Conservation (phyloP, 2,888 invertebrate species). For the Cataglyphis altisquamis region DNA sequence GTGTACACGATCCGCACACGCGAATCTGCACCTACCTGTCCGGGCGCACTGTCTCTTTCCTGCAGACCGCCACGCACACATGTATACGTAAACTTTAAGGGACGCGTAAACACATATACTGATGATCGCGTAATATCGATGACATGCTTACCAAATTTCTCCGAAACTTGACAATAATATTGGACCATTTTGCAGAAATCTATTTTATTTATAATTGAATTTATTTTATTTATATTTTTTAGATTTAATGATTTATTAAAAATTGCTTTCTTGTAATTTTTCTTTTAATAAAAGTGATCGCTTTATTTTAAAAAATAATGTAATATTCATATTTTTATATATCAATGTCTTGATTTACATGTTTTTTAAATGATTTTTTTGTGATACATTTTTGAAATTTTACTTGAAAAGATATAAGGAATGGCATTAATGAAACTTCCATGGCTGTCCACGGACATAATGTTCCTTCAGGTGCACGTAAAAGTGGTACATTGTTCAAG, state of each 20-base stretch:
- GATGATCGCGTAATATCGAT: slow-evolving; percentile 51
- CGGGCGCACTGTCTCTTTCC: slow-evolving; percentile 54
- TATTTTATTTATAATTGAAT: neutral
- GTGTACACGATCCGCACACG: slow-evolving; percentile 61
- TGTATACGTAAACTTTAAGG: neutral
- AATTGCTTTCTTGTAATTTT: neutral
- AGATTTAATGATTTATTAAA: neutral
- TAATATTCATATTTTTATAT: neutral
- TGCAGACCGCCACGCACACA: neutral
- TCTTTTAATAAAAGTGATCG: neutral
- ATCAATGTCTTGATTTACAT: neutral
- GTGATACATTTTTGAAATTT: neutral
- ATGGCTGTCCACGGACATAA: neutral
- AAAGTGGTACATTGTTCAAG: slow-evolving; percentile 36
- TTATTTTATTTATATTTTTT: neutral
- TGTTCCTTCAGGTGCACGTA: slow-evolving; percentile 7
- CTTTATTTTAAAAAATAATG: neutral
- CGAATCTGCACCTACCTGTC: slow-evolving; percentile 70
- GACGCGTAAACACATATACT: slow-evolving; percentile 13
- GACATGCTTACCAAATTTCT: slow-evolving; percentile 35
- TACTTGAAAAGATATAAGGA: neutral
- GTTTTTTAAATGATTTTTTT: neutral
- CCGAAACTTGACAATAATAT: neutral
- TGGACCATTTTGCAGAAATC: neutral
- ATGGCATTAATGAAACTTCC: slow-evolving; percentile 34